Evolutionary conservation across 2,888 invertebrate species (phyloP).

Genomic region (Callimorpha dominula): DNA sequence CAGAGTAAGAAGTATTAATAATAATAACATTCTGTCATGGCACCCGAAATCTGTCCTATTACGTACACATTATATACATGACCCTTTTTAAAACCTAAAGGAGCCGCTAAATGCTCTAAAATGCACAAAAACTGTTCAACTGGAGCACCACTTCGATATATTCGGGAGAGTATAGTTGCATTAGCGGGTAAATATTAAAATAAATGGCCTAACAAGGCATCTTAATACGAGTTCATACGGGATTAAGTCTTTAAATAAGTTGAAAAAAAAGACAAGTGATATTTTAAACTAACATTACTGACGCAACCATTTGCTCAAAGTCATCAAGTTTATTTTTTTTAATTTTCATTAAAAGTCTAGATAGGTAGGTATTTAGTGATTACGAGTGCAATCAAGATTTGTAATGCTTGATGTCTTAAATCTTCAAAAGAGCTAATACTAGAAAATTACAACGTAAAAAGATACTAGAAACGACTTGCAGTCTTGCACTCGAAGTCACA

Average conservation of each 20-base stretch:
- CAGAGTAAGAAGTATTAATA: conserved; percentile 37
- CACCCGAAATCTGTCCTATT: conserved; percentile 65
- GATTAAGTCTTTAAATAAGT: too few relatives aligned
- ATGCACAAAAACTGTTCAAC: conserved; percentile 52
- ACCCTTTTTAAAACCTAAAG: conserved; percentile 46
- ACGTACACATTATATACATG: conserved; percentile 62
- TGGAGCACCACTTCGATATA: conserved; percentile 69
- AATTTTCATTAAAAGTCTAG: conserved; percentile 10
- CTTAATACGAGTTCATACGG: too few relatives aligned
- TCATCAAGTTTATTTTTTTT: conserved; percentile 1
- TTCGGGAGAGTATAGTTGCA: conserved; percentile 20
- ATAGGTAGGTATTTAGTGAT: conserved; percentile 3
- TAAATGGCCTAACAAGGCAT: background rate
- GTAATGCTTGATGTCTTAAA: conserved; percentile 21
- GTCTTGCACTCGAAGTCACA: conserved; percentile 26
- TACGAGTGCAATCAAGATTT: conserved; percentile 21
- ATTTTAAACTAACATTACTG: too few relatives aligned
- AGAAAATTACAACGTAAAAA: conserved; percentile 10
- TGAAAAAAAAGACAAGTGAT: too few relatives aligned
- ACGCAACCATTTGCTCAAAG: conserved; percentile 19
- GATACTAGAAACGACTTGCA: conserved; percentile 16
- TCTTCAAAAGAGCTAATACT: conserved; percentile 17
- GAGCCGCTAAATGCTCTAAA: conserved; percentile 76
- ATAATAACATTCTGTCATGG: conserved; percentile 63
- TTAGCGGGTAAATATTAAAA: conserved; percentile 3